Base-by-base conservation (phyloP, 2,113 vertebrate genomes). In the Pithys albifrons region DNA sequence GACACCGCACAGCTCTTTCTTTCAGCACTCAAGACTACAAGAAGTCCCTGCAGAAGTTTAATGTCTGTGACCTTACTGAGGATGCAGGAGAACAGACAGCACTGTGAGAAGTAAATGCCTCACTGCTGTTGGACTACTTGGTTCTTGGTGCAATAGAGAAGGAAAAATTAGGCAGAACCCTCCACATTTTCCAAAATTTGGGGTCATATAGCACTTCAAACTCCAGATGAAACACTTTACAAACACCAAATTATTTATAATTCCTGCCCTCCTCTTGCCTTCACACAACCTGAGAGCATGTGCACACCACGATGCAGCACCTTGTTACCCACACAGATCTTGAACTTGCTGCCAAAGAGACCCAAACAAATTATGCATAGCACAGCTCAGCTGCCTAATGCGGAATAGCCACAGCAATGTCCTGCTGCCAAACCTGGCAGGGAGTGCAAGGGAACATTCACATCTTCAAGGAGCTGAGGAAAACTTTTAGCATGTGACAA, bases 11-110 rank as follows among this genome's bases (percentile, higher is more conserved):
- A 33, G 35, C 6, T 49, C 39, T 39, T 39, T 39, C 74, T 27
- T 37, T 31, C 52, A 82, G 61, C 57, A 48, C 2, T 2, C 3
- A 0, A 0, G 29, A 33, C 46, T 14, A 20, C 15, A 49, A 31
- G 12, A 48, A 37, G 7, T n/a, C 19, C 46, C 45, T 49, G 33
- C 12, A 28, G 35, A 55, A 17, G 22, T 37, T 82, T 28, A 33
- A 35, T 0, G 0, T 46, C 22, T 4, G 0, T 28, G 57, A 45
- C 28, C 48, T 49, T 35, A 10, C 25, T 7, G 33, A 33, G 62
- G 43, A 33, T 14, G 13, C 27, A 39, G 54, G 13, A 79, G 33
- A 19, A 48, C 28, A 19, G 28, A 8, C 0, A 54, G 28, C 17
- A 9, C 33, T 8, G 29, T 9, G 22, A 79, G 35, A 45, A 57